Base-by-base conservation (phyloP, 2,888 invertebrate species). In the Drymonia ruficornis region DNA sequence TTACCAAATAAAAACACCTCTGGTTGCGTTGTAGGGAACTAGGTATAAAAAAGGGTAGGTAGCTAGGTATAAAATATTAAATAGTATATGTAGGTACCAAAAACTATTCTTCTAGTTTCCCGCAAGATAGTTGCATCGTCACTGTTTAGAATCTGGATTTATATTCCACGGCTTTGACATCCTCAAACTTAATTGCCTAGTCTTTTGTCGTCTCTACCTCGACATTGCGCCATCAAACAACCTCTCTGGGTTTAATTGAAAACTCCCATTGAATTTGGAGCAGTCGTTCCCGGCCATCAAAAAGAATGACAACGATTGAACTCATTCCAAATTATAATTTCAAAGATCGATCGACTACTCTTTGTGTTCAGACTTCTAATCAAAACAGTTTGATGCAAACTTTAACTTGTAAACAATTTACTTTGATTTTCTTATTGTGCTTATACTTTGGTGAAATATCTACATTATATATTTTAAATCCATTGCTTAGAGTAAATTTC, bases 231-330 rank as follows among this genome's bases (percentile, higher is more conserved):
- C 67, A 70, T 73, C 69, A 64, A 71, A 65, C 63, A 70, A 58
- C 61, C 59, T 72, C 72, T 66, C 61, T 70, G 63, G 62, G 62
- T 74, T 76, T 80, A 80, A 78, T 80, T 80, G 70, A 78, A 78
- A 76, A 74, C 67, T 68, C 63, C 56, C 61, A 61, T 76, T 74
- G 62, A 72, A 70, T 67, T 59, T 52, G 50, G 59, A 66, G 57
- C 67, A 69, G 57, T 63, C 63, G 58, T 56, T 61, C 45, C 51
- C 52, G 44, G 50, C 52, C 56, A 61, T 66, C 70, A 63, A 71
- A 63, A 70, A 70, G 59, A 70, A 73, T 70, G 65, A 62, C 65
- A 65, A 54, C 64, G 65, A 76, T 67, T 71, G 65, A 70, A 69
- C 66, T 71, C 67, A 63, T 65, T 67, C 57, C 52, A 61, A 69